Percentiles rank a stretch among this genome's conserved stretches.
Conservation (phyloP, 2,797 vertebrate species). For the Lepidocolaptes lacrymiger region DNA sequence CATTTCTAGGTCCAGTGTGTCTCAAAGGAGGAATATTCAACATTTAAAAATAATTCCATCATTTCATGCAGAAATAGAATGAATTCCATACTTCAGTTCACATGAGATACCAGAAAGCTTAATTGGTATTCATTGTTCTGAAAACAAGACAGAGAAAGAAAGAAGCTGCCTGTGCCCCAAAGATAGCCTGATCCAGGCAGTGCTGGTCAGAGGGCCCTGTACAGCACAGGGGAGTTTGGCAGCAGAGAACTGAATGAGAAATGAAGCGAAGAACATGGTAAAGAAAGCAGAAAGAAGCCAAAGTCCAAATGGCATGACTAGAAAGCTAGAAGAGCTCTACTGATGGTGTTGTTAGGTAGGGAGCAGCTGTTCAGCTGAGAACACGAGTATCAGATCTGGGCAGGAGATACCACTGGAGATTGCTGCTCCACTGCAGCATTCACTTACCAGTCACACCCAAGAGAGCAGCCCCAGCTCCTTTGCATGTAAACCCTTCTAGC, state of each 20-base stretch:
- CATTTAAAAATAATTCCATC: not conserved
- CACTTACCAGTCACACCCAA: not conserved
- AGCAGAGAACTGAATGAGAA: not conserved
- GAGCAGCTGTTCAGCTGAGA: not conserved
- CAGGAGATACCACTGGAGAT: not conserved
- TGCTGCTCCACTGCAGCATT: not conserved
- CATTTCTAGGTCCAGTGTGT: not conserved
- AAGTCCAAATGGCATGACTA: not conserved
- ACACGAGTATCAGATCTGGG: not conserved
- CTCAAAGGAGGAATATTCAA: not conserved
- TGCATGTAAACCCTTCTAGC: not conserved
- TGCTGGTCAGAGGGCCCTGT: not conserved
- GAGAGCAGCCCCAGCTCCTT: not conserved
- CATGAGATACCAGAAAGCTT: conserved; percentile 14
- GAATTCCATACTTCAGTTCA: conserved; percentile 33
- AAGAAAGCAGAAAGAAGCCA: not conserved
- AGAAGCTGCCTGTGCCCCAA: not conserved
- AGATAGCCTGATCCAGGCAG: not conserved
- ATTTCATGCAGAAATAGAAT: not conserved
- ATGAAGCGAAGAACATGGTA: not conserved
- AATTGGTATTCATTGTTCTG: conserved; percentile 5
- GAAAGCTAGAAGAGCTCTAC: not conserved
- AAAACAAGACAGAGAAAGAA: not conserved
- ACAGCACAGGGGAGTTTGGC: not conserved
- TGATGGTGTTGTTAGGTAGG: not conserved